Conservation (phyloP, 2,113 vertebrate genomes). For the Cyprinus carpio region DNA sequence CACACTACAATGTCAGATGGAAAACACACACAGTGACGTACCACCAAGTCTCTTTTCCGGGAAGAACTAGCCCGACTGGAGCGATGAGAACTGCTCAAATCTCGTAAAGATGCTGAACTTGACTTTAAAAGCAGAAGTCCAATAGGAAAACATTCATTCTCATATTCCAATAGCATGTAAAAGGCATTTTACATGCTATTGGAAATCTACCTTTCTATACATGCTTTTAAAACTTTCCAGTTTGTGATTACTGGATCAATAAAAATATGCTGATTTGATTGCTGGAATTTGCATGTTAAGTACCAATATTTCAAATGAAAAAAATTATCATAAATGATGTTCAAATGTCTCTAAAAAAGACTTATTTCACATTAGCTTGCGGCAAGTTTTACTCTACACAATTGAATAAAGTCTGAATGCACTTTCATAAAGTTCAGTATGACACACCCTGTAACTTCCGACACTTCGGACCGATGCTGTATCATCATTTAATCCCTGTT, state of each 20-base stretch:
- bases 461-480: slow-evolving; percentile 70
- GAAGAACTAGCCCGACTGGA: slow-evolving; percentile 73
- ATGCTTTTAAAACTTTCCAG: background rate
- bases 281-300: background rate
- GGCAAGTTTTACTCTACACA: background rate
- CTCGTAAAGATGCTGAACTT: slow-evolving; percentile 72
- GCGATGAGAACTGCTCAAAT: slow-evolving; percentile 72
- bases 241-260: background rate
- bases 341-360: background rate
- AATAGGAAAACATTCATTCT: background rate
- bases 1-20: background rate
- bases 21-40: slow-evolving; percentile 70
- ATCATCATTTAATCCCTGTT: slow-evolving; percentile 76
- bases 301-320: background rate
- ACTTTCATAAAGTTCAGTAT: slow-evolving; percentile 39
- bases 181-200: background rate
- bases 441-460: slow-evolving; percentile 80
- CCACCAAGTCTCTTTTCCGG: slow-evolving; percentile 80
- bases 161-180: background rate
- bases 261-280: background rate
- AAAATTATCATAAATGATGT: background rate
- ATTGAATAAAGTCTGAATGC: background rate
- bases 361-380: background rate
- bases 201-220: background rate
- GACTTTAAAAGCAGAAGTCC: slow-evolving; percentile 74